Percentiles rank a stretch among this genome's conserved stretches.
These are phyloP conservation scores for Lamellibrachia satsuma DNA, from an alignment of 2,888 invertebrate genomes.

Conservation along the genomic window DNA sequence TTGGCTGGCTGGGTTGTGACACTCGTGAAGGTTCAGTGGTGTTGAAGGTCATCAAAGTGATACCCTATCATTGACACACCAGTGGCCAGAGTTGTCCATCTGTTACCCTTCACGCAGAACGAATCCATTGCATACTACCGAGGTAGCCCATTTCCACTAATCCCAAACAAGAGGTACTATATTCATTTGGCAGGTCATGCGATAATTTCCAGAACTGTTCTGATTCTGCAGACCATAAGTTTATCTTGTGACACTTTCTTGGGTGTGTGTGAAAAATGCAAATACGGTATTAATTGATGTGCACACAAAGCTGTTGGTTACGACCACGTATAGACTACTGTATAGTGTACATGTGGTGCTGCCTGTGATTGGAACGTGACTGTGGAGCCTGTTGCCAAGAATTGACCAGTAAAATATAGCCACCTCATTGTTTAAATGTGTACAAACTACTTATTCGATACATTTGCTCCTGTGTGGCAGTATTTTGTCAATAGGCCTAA, in stretches of 20 bases:
- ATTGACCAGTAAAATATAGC: neutral
- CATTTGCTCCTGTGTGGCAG: neutral
- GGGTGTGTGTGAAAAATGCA: neutral
- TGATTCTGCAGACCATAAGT: neutral
- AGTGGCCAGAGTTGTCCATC: neutral
- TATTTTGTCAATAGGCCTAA: neutral
- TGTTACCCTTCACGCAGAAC: neutral
- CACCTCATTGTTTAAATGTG: neutral
- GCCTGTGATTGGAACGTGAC: neutral
- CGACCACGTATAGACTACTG: neutral
- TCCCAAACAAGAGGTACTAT: neutral
- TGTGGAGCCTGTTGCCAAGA: neutral
- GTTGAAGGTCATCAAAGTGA: neutral
- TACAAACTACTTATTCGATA: neutral
- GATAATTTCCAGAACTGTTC: neutral
- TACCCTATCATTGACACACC: neutral
- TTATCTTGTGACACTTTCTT: neutral
- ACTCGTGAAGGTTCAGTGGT: neutral
- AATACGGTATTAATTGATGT: conserved; percentile 17
- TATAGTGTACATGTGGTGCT: neutral
- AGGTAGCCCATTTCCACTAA: neutral
- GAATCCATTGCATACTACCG: neutral
- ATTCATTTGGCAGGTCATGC: neutral
- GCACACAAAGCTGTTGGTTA: neutral
- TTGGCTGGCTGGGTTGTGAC: neutral